A percentile compares a stretch with the other conserved stretches of the same genome.
phyloP scores from a whole-genome alignment of 2,797 vertebrate genomes.

The Iguana delicatissima region DNA sequence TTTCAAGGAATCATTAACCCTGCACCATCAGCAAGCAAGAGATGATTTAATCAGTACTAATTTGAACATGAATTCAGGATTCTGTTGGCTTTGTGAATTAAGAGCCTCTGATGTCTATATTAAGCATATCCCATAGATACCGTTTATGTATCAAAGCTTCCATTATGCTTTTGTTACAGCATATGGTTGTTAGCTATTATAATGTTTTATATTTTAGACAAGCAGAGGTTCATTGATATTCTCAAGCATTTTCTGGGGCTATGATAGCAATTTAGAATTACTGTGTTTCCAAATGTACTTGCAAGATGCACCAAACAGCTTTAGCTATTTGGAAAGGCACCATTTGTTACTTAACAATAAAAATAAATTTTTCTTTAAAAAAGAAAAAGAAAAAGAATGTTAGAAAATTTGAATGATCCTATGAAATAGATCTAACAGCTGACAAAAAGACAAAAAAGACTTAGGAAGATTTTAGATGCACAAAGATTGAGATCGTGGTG shows the following conservation, averaged over 20 bases:
- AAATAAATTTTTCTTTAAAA: background rate
- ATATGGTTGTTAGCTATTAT: slow-evolving; percentile 47
- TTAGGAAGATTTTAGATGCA: background rate
- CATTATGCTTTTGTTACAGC: slow-evolving; percentile 64
- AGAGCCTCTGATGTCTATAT: slow-evolving; percentile 76
- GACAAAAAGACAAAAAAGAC: background rate
- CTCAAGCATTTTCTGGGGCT: slow-evolving; percentile 48
- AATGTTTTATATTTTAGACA: slow-evolving; percentile 52
- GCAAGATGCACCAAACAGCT: slow-evolving; percentile 28
- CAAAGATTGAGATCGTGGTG: background rate
- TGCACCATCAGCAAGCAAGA: slow-evolving; percentile 70
- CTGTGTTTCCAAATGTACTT: slow-evolving; percentile 11
- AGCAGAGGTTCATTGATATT: slow-evolving; percentile 51
- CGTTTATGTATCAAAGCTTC: slow-evolving; percentile 72
- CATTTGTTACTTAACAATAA: background rate
- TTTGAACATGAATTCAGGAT: slow-evolving; percentile 76
- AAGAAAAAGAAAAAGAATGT: too few relatives aligned
- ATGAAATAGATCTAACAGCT: background rate
- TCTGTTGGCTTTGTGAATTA: slow-evolving; percentile 72
- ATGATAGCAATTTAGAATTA: slow-evolving; percentile 38
- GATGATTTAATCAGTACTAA: slow-evolving; percentile 76
- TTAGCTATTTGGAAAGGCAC: slow-evolving; percentile 7
- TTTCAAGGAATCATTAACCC: slow-evolving; percentile 75
- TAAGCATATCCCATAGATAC: slow-evolving; percentile 72
- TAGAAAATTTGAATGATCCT: background rate